Conservation (phyloP, 2,888 invertebrate genomes). For the Pachydiplax longipennis region DNA sequence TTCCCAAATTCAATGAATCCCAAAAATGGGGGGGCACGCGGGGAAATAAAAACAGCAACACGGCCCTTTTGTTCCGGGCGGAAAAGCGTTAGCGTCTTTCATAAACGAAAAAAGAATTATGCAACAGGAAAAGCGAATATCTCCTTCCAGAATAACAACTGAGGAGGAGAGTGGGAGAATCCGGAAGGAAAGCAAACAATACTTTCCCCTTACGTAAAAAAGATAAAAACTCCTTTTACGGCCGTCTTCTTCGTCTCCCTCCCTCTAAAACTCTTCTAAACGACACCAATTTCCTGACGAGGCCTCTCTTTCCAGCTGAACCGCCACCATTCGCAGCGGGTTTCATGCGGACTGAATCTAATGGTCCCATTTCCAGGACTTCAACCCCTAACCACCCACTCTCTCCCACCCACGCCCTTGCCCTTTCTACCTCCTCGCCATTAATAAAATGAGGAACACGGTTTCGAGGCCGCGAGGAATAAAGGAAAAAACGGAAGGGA, state of each 20-base stretch:
- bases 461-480: not conserved
- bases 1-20: not conserved
- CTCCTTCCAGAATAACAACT: not conserved
- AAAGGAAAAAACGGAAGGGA: not conserved
- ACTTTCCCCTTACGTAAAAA: not conserved
- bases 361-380: not conserved
- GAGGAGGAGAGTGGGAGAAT: not conserved
- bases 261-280: not conserved
- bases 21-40: not conserved
- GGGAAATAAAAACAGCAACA: not conserved
- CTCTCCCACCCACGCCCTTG: not conserved
- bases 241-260: not conserved
- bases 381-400: not conserved
- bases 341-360: not conserved
- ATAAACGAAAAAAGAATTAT: not conserved
- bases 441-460: not conserved
- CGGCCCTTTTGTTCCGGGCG: not conserved
- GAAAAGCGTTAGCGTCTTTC: not conserved
- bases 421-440: not conserved
- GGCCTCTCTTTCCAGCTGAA: not conserved
- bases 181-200: not conserved
- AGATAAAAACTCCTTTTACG: not conserved
- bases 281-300: not conserved
- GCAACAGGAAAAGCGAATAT: not conserved
- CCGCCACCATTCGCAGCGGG: not conserved